A percentile compares a stretch with the other conserved stretches of the same genome.
Evolutionary conservation across 1,140 invertebrate species (phyloP).

Genomic region (Schlechtendalia chinensis): DNA sequence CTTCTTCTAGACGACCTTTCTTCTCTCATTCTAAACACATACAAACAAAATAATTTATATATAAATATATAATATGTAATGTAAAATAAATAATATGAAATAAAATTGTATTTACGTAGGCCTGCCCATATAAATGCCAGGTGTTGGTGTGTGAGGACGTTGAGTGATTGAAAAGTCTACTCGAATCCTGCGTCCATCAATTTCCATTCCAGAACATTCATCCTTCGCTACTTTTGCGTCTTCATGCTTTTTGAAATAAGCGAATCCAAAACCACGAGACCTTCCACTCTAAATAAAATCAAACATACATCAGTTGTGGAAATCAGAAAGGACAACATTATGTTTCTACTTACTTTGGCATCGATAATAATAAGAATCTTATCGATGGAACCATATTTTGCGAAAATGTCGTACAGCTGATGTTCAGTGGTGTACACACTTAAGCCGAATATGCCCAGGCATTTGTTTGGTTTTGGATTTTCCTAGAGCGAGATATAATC

Average conservation of each 20-base stretch:
- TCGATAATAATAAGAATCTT: slow-evolving; percentile 95
- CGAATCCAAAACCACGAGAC: slow-evolving; percentile 95
- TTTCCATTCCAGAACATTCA: slow-evolving; percentile 87
- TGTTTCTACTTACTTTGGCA: slow-evolving; percentile 72
- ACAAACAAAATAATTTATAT: not conserved
- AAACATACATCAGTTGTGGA: not conserved
- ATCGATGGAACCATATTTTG: slow-evolving; percentile 87
- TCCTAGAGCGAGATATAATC: slow-evolving; percentile 55
- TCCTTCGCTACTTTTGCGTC: slow-evolving; percentile 94
- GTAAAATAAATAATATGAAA: not conserved
- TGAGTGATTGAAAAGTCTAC: slow-evolving; percentile 98
- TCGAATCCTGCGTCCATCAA: slow-evolving; percentile 88
- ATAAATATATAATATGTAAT: not conserved
- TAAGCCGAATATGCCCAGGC: slow-evolving; percentile 91
- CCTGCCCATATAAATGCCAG: slow-evolving; percentile 96
- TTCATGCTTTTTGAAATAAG: slow-evolving; percentile 86
- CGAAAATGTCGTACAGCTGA: slow-evolving; percentile 90
- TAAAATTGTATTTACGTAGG: slow-evolving; percentile 66
- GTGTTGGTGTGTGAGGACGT: slow-evolving; percentile 93
- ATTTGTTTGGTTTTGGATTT: slow-evolving; percentile 82
- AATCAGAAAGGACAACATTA: not conserved
- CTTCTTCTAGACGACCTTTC: slow-evolving; percentile 10
- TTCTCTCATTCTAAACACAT: slow-evolving; percentile 9
- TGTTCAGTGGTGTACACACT: slow-evolving; percentile 89
- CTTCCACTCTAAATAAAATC: slow-evolving; percentile 68